phyloP scores from a whole-genome alignment of 2,888 invertebrate species.

The Dynastes hyllus region DNA sequence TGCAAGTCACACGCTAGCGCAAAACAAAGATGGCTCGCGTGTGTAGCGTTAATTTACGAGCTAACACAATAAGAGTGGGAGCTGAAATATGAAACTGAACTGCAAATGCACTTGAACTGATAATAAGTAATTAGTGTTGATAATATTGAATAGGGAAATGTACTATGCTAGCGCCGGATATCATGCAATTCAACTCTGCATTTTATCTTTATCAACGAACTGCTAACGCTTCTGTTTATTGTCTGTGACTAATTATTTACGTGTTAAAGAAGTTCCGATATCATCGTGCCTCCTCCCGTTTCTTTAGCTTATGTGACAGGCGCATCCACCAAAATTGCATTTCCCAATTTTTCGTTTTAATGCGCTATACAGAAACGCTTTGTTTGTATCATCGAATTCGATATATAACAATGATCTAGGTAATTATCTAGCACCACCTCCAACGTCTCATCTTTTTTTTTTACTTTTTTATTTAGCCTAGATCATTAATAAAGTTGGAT shows the following conservation, averaged over 20 bases:
- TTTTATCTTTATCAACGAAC: no score
- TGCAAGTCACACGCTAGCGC: conserved; percentile 9
- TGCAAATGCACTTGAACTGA: conserved; percentile 19
- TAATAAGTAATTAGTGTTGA: conserved; percentile 23
- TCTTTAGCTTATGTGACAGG: no score
- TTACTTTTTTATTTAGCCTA: conserved; percentile 8
- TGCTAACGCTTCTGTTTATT: neutral
- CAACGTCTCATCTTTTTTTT: neutral
- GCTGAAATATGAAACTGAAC: conserved; percentile 18
- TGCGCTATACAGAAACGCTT: neutral
- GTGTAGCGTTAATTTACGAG: neutral
- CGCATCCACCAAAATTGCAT: conserved; percentile 1
- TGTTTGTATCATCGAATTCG: conserved; percentile 1
- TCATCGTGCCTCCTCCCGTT: no score
- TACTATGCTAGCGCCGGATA: neutral
- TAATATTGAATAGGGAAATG: neutral
- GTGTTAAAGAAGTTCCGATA: neutral
- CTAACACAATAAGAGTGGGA: neutral
- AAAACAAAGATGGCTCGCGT: conserved; percentile 8
- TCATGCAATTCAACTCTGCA: neutral
- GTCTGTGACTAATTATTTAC: conserved; percentile 20
- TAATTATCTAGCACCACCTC: conserved; percentile 8
- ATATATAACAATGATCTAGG: conserved; percentile 5
- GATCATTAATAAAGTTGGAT: conserved; percentile 66
- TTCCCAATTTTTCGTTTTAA: neutral